Evolutionary conservation across 1,140 invertebrate genomes (phyloP).

Genomic region (Eupristina koningsbergeri): DNA sequence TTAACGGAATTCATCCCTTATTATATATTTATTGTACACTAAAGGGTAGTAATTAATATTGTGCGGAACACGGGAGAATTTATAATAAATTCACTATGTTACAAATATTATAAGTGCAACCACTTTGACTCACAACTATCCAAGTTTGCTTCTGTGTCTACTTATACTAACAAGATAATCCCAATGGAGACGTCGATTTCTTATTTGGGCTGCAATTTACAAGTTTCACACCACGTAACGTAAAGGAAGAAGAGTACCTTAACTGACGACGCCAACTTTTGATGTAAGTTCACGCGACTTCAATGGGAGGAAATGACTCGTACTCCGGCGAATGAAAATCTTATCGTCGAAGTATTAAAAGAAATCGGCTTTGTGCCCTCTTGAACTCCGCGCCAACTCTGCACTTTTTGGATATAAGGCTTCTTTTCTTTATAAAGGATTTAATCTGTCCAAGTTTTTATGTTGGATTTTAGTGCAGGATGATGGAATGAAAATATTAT

Average conservation of each 20-base stretch:
- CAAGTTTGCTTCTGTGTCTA: not conserved
- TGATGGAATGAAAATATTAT: not conserved
- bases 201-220: conserved; percentile 28
- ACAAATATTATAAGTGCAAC: not conserved
- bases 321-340: conserved; percentile 33
- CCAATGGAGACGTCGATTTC: conserved; percentile 6
- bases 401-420: conserved; percentile 1
- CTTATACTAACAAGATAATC: not conserved
- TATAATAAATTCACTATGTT: too few relatives aligned
- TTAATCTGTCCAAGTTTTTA: not conserved
- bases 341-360: conserved; percentile 36
- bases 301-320: conserved; percentile 15
- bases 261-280: conserved; percentile 32
- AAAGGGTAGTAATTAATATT: too few relatives aligned
- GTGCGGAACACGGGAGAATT: too few relatives aligned
- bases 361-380: conserved; percentile 27
- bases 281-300: conserved; percentile 10
- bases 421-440: not conserved
- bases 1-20: too few relatives aligned
- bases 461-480: conserved; percentile 1
- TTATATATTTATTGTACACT: too few relatives aligned
- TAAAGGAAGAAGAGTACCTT: not conserved
- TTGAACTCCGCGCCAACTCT: conserved; percentile 29
- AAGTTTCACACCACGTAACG: conserved; percentile 15
- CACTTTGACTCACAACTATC: too few relatives aligned